Percentiles rank a stretch among this genome's conserved stretches.
These are phyloP conservation scores for Orthosia cruda DNA, from an alignment of 2,888 invertebrate species.

Conservation along the genomic window DNA sequence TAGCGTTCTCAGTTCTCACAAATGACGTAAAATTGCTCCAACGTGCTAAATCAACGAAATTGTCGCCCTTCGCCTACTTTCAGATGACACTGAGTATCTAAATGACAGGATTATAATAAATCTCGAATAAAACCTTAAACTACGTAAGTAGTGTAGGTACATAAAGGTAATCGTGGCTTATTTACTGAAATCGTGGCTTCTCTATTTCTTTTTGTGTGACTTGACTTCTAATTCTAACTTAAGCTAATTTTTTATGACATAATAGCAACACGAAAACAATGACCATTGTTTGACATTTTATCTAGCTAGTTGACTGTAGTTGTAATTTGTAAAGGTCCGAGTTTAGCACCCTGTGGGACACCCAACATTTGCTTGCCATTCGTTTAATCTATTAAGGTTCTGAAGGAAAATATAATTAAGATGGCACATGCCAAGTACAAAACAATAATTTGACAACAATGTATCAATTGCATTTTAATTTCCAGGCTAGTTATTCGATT, in stretches of 20 bases:
- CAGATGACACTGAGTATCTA: constrained; percentile 40
- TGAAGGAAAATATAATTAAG: neutral
- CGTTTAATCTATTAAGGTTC: neutral
- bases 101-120: constrained; percentile 48
- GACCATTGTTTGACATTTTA: constrained; percentile 4
- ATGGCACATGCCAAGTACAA: neutral
- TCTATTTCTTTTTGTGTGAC: constrained; percentile 17
- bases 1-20: constrained; percentile 68
- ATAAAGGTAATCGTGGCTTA: constrained; percentile 4
- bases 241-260: neutral
- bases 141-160: constrained; percentile 20
- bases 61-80: constrained; percentile 76
- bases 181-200: constrained; percentile 6
- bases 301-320: neutral
- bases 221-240: neutral
- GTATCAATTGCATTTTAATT: neutral
- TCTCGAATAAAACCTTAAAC: constrained; percentile 23
- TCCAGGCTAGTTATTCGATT: no score
- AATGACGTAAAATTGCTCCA: constrained; percentile 63
- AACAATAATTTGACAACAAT: neutral
- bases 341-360: constrained; percentile 8
- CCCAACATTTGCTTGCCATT: neutral
- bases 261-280: neutral
- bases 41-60: constrained; percentile 65
- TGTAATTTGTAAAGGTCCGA: neutral